phyloP scores from a whole-genome alignment of 2,797 vertebrate species.

The Emys orbicularis region DNA sequence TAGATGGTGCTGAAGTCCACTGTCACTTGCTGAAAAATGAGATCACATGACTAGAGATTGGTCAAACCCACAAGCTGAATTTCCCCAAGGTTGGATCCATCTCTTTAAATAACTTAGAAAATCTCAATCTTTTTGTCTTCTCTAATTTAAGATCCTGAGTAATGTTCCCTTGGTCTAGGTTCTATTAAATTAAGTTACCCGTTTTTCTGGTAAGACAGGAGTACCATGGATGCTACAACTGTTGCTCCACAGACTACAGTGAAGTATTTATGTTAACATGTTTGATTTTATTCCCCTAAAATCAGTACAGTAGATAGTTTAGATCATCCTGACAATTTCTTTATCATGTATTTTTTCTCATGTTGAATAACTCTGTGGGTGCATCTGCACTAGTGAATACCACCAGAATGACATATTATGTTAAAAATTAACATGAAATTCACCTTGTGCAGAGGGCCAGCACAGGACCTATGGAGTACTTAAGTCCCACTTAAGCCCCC shows the following conservation, averaged over 20 bases:
- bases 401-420: background rate
- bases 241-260: background rate
- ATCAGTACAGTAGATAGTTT: background rate
- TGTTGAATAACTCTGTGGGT: background rate
- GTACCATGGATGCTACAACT: background rate
- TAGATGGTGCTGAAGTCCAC: background rate
- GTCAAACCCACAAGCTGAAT: background rate
- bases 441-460: background rate
- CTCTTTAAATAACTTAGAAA: slow-evolving; percentile 30
- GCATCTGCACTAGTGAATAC: background rate
- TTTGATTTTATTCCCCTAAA: background rate
- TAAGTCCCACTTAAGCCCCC: background rate
- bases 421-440: background rate
- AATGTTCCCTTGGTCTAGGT: background rate
- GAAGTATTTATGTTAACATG: slow-evolving; percentile 13
- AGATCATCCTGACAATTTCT: background rate
- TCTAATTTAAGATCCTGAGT: slow-evolving; percentile 31
- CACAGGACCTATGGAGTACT: background rate
- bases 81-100: background rate
- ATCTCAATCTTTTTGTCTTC: background rate
- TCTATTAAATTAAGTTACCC: background rate
- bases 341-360: background rate
- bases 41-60: background rate
- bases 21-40: background rate
- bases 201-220: background rate